Evolutionary conservation across 2,888 invertebrate species (phyloP).

Genomic region (Acheta domesticus): DNA sequence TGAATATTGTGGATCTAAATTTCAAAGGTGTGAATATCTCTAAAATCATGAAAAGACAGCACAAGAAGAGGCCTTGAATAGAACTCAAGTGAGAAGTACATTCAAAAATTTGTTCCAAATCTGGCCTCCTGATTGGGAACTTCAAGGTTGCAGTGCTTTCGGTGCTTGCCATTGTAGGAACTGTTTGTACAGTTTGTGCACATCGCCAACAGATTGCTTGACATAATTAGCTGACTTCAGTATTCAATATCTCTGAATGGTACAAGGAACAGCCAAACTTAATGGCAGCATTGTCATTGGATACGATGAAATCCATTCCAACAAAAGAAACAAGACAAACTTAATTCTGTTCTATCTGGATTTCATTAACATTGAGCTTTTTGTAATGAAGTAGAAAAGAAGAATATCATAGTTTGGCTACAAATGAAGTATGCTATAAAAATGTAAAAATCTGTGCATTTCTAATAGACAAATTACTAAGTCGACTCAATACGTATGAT

Average conservation of each 20-base stretch:
- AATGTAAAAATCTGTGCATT: conserved; percentile 40
- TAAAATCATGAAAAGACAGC: too few species aligned
- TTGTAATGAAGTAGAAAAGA: conserved; percentile 38
- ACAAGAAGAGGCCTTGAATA: too few species aligned
- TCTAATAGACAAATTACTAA: conserved; percentile 38
- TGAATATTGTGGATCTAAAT: too few species aligned
- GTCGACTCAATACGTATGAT: conserved; percentile 35
- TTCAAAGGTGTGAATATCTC: too few species aligned
- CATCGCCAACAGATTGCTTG: conserved; percentile 31
- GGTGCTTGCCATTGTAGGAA: conserved; percentile 38
- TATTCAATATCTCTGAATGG: conserved; percentile 34
- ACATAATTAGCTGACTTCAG: conserved; percentile 36
- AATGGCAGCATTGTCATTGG: conserved; percentile 23
- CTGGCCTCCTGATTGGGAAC: not conserved
- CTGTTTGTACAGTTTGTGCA: conserved; percentile 38
- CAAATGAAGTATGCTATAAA: conserved; percentile 40
- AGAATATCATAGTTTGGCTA: conserved; percentile 37
- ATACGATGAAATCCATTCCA: conserved; percentile 26
- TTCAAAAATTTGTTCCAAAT: not conserved
- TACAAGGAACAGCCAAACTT: conserved; percentile 37
- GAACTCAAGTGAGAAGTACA: not conserved
- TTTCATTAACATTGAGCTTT: conserved; percentile 36
- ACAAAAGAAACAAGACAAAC: conserved; percentile 28
- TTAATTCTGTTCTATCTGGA: conserved; percentile 28
- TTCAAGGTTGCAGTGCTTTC: conserved; percentile 28